Base-by-base conservation (phyloP, 2,888 invertebrate genomes). In the Drosophila eohydei region DNA sequence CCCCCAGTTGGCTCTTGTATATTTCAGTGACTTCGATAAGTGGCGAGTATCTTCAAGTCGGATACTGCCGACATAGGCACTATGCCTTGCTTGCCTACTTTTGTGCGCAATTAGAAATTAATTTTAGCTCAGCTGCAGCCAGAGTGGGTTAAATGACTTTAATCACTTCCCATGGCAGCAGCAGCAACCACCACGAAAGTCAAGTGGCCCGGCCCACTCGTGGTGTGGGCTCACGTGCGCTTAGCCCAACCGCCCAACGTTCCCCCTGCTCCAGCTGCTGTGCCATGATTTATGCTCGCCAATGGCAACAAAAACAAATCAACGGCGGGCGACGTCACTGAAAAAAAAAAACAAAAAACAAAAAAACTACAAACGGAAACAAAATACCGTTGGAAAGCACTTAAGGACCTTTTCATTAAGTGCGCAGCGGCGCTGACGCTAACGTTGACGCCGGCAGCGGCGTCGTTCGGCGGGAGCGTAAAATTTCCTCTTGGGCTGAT, bases 321-420 rank as follows among this genome's bases (percentile, higher is more conserved):
- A 81, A 82, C 79, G 68, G 77, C 82, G 64, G 77, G 78, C 80
- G 65, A 73, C 69, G 74, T 67, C 79, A 76, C 74, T 43, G 52
- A 34, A 46, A 51, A 43, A 58, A 43, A 50, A 43, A n/a, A n/a
- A n/a, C n/a, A 54, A 46, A 50, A 34, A 46, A 48, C 14, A 61
- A 79, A 81, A 80, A 74, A 82, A 79, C 74, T 79, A 91, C 86
- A 90, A 91, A 91, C 91, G 91, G 91, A 91, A 91, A 91, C 91
- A 91, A 91, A 91, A 89, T 90, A 86, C 90, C 91, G 89, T 90
- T 90, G 89, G 85, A 91, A 91, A 90, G 90, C 87, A 91, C 91
- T 91, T 90, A 90, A 90, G 88, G 89, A 88, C 90, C 91, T 88
- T 91, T 90, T 87, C 91, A 91, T 89, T 90, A 90, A 88, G 90